These are phyloP conservation scores for Lepus timidus DNA, from an alignment of 2,113 vertebrate genomes.

Conservation along the genomic window DNA sequence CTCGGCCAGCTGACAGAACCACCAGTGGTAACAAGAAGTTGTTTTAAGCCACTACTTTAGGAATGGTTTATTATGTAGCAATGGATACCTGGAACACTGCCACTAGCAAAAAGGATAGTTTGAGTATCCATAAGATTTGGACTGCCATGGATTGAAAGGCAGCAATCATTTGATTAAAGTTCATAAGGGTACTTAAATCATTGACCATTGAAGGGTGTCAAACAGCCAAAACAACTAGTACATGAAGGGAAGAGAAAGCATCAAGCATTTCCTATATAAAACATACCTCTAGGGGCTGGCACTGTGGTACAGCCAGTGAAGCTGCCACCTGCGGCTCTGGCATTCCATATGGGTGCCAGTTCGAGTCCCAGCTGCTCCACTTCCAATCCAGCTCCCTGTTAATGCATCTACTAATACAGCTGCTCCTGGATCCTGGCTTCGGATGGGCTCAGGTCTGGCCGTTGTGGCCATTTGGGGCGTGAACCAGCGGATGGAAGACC, in stretches of 20 bases:
- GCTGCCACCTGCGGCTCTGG: too few species aligned
- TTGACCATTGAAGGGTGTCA: not conserved
- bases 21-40: not conserved
- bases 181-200: conserved; percentile 12
- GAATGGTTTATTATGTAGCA: not conserved
- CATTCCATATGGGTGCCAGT: too few species aligned
- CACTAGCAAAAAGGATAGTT: not conserved
- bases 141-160: not conserved
- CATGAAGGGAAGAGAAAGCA: conserved; percentile 20
- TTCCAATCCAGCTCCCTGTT: too few species aligned
- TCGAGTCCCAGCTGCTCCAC: too few species aligned
- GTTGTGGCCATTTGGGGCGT: too few species aligned
- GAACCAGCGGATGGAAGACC: too few species aligned
- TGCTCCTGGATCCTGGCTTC: too few species aligned
- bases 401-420: too few species aligned
- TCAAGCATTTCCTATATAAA: conserved; percentile 9
- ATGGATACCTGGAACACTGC: not conserved
- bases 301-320: too few species aligned
- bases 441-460: too few species aligned
- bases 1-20: not conserved
- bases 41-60: not conserved
- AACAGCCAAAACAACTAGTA: not conserved
- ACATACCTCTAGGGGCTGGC: not conserved
- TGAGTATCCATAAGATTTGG: not conserved
- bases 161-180: not conserved